Conservation (phyloP, 2,888 invertebrate genomes). For the Zelleria hepariella region DNA sequence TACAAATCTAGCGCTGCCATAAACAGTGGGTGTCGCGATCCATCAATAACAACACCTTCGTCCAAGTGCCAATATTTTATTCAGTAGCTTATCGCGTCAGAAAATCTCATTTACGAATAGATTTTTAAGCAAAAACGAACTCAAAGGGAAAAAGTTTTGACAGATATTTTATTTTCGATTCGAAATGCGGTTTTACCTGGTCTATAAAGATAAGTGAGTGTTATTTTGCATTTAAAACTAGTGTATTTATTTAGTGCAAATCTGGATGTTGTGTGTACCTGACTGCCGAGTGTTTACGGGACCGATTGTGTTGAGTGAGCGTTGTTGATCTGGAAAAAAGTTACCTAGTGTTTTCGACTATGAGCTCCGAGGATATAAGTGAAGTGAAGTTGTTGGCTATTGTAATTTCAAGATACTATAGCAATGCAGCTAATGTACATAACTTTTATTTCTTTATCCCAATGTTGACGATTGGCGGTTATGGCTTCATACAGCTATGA, state of each 20-base stretch:
- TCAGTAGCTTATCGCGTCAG: not conserved
- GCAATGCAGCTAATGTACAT: constrained; percentile 34
- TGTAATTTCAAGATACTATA: constrained; percentile 38
- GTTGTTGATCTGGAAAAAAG: not conserved
- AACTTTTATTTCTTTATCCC: constrained; percentile 13
- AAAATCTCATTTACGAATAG: constrained; percentile 25
- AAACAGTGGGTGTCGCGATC: not conserved
- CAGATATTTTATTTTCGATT: constrained; percentile 12
- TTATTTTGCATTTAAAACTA: constrained; percentile 14
- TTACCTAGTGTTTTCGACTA: constrained; percentile 15
- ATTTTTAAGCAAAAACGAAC: constrained; percentile 19
- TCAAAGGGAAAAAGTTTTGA: not conserved
- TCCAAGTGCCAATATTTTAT: not conserved
- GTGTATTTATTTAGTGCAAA: no score
- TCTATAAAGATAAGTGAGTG: constrained; percentile 56
- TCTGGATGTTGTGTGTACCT: no score
- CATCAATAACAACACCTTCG: constrained; percentile 3
- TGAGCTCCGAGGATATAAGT: constrained; percentile 35
- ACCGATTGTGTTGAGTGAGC: no score
- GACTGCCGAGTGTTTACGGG: no score
- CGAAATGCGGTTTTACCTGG: constrained; percentile 49
- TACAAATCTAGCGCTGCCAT: not conserved
- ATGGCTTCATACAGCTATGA: no score
- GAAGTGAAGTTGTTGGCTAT: constrained; percentile 32
- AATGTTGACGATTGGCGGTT: no score